phyloP scores from a whole-genome alignment of 1,140 invertebrate genomes.

The Drosophila chauvacae region DNA sequence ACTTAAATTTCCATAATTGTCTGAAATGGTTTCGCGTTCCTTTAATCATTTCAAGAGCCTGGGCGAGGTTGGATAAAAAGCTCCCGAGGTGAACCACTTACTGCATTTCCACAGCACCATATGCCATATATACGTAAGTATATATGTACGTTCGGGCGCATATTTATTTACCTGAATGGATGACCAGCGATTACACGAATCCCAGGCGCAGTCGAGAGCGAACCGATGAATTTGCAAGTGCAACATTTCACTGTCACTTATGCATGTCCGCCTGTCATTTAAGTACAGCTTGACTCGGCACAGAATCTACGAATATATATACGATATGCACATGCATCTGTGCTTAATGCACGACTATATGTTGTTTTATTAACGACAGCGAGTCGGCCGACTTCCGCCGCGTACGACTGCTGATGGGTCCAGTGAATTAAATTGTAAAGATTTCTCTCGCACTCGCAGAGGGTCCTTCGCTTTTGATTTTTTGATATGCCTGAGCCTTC shows the following conservation, averaged over 20 bases:
- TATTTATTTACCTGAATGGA: constrained; percentile 63
- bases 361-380: constrained; percentile 61
- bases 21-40: constrained; percentile 12
- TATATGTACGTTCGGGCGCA: constrained; percentile 6
- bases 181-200: constrained; percentile 46
- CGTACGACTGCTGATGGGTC: constrained; percentile 22
- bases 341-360: constrained; percentile 24
- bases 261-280: constrained; percentile 74
- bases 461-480: constrained; percentile 39
- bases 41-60: constrained; percentile 9
- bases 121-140: constrained; percentile 3
- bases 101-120: constrained; percentile 1
- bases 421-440: constrained; percentile 74
- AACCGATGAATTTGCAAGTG: constrained; percentile 41
- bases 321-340: constrained; percentile 1
- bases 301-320: constrained; percentile 15
- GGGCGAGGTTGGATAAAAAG: constrained; percentile 3
- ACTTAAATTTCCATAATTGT: constrained; percentile 18
- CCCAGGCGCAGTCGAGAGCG: constrained; percentile 19
- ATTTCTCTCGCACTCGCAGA: constrained; percentile 52
- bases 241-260: constrained; percentile 80
- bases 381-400: constrained; percentile 22
- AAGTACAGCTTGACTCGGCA: constrained; percentile 55
- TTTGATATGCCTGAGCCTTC: constrained; percentile 26
- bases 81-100: constrained; percentile 19